Conservation (phyloP, 2,888 invertebrate genomes). For the Microctonus hyperodae region DNA sequence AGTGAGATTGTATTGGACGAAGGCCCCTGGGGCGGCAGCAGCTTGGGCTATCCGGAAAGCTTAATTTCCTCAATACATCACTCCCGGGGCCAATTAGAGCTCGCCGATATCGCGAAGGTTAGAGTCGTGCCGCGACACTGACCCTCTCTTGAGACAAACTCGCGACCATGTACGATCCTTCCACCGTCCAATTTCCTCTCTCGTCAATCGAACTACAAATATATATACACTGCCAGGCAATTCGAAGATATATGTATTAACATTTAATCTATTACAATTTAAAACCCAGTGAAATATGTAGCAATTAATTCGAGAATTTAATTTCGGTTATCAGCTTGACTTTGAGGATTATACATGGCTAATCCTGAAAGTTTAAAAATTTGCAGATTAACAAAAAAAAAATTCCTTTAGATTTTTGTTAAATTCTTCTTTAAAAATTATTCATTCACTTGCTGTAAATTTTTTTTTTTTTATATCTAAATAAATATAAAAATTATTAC, state of each 20-base stretch:
- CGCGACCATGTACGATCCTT: slow-evolving; percentile 14
- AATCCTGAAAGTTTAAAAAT: too few species aligned
- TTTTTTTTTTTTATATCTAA: too few species aligned
- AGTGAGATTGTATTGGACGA: slow-evolving; percentile 15
- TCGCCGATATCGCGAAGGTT: slow-evolving; percentile 47
- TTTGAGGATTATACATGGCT: background rate
- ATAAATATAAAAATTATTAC: too few species aligned
- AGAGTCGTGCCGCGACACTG: slow-evolving; percentile 48
- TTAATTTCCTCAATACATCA: slow-evolving; percentile 56
- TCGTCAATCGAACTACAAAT: background rate
- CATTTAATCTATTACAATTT: background rate
- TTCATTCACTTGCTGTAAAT: too few species aligned
- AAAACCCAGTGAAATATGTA: background rate
- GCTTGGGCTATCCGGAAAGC: slow-evolving; percentile 44
- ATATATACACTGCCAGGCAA: background rate
- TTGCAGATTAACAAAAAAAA: too few species aligned
- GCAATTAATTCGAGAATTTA: background rate
- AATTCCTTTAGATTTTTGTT: too few species aligned
- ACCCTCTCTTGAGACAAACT: slow-evolving; percentile 41
- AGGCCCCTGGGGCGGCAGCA: slow-evolving; percentile 3
- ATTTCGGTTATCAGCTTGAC: background rate
- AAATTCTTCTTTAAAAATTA: too few species aligned
- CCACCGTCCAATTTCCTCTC: slow-evolving; percentile 54
- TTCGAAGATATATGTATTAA: background rate
- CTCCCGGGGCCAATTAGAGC: slow-evolving; percentile 54